phyloP scores from a whole-genome alignment of 2,888 invertebrate genomes.

The Clistopyga incitator region DNA sequence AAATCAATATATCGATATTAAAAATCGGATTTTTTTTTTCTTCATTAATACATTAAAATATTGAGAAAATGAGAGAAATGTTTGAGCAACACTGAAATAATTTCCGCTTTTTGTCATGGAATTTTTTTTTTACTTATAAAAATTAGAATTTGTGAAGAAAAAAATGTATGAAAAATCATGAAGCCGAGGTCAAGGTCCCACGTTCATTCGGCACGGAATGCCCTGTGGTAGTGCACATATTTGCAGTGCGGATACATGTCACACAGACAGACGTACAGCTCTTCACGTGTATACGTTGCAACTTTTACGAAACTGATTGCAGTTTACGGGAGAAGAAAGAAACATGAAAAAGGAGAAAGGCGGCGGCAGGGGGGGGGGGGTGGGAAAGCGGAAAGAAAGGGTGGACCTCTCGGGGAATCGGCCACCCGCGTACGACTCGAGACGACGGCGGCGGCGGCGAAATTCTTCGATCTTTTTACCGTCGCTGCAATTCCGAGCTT shows the following conservation, averaged over 20 bases:
- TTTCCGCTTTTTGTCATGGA: no score
- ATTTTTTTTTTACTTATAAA: no score
- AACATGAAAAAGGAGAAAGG: conserved; percentile 18
- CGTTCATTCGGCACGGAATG: neutral
- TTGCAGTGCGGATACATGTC: neutral
- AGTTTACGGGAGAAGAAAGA: conserved; percentile 68
- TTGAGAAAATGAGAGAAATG: no score
- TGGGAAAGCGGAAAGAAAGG: conserved; percentile 29
- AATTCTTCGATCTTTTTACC: conserved; percentile 58
- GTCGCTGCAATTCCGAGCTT: conserved; percentile 58
- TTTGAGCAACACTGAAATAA: no score
- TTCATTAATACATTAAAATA: no score
- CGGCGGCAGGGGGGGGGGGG: conserved; percentile 25
- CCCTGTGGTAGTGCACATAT: neutral
- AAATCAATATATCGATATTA: no score
- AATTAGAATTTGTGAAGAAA: no score
- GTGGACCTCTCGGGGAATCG: conserved; percentile 32
- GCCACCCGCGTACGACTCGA: conserved; percentile 41
- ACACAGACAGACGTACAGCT: neutral
- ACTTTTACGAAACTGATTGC: conserved; percentile 72
- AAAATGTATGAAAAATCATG: no score
- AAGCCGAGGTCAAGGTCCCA: no score
- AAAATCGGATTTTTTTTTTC: no score
- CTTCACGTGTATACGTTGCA: conserved; percentile 32
- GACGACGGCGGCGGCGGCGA: conserved; percentile 33